Evolutionary conservation across 2,797 vertebrate species (phyloP).

Genomic region (Clarias pachynema): DNA sequence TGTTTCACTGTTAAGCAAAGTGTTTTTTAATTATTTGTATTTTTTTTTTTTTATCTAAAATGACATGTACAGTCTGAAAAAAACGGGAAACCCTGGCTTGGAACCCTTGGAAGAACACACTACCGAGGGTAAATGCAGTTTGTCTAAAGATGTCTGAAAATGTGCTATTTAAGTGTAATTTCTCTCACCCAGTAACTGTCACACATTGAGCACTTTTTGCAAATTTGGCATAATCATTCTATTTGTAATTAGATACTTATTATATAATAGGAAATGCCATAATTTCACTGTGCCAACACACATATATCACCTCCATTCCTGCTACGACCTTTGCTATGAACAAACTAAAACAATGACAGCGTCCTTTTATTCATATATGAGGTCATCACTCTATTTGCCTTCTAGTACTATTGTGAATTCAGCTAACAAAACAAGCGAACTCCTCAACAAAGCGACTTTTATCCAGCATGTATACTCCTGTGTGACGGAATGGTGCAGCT

Average conservation of each 20-base stretch:
- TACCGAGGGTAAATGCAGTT: neutral
- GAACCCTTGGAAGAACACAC: too few species aligned
- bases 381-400: neutral
- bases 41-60: too few species aligned
- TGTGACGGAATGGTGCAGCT: constrained; percentile 38
- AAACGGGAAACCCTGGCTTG: too few species aligned
- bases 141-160: neutral
- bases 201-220: neutral
- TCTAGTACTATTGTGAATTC: constrained; percentile 1
- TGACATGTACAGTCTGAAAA: too few species aligned
- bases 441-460: neutral
- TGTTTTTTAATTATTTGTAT: too few species aligned
- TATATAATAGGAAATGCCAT: neutral
- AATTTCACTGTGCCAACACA: neutral
- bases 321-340: neutral
- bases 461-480: constrained; percentile 31
- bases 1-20: too few species aligned
- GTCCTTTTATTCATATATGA: neutral
- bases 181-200: neutral
- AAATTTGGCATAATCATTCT: neutral
- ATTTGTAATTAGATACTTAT: neutral
- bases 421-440: neutral
- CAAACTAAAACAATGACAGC: neutral
- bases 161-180: neutral
- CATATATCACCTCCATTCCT: neutral